These are phyloP conservation scores for Heliopora coerulea DNA, from an alignment of 92 coral and sea anemone genomes.

Conservation along the genomic window DNA sequence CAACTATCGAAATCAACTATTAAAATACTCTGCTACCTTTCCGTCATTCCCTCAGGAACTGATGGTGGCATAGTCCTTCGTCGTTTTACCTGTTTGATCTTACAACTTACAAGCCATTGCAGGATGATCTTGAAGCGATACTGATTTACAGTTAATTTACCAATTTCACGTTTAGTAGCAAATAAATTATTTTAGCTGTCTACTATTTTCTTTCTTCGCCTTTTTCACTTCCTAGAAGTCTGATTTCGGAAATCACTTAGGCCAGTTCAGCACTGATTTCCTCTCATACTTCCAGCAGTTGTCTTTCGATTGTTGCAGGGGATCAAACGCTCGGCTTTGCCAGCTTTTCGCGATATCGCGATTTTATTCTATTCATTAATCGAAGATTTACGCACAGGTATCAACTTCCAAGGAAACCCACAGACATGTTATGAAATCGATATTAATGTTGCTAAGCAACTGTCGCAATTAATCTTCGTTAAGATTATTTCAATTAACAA, in stretches of 20 bases:
- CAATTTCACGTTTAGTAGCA: too few relatives aligned
- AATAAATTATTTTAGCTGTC: too few relatives aligned
- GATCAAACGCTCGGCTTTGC: background rate
- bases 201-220: background rate
- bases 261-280: background rate
- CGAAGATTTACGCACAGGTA: background rate
- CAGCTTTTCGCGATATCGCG: background rate
- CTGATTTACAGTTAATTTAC: too few relatives aligned
- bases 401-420: slow-evolving; percentile 43
- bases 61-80: slow-evolving; percentile 23
- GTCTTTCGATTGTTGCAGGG: background rate
- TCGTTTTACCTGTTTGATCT: background rate
- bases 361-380: too few relatives aligned
- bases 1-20: background rate
- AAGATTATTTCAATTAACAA: too few relatives aligned
- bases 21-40: background rate
- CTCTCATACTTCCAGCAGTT: background rate
- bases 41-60: slow-evolving; percentile 2
- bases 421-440: slow-evolving; percentile 22
- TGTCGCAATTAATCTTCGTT: background rate
- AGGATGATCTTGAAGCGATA: background rate
- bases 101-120: background rate
- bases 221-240: too few relatives aligned
- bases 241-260: background rate
- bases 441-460: slow-evolving; percentile 28